Conservation (phyloP, 2,888 invertebrate genomes). For the Heptascelio sp. region DNA sequence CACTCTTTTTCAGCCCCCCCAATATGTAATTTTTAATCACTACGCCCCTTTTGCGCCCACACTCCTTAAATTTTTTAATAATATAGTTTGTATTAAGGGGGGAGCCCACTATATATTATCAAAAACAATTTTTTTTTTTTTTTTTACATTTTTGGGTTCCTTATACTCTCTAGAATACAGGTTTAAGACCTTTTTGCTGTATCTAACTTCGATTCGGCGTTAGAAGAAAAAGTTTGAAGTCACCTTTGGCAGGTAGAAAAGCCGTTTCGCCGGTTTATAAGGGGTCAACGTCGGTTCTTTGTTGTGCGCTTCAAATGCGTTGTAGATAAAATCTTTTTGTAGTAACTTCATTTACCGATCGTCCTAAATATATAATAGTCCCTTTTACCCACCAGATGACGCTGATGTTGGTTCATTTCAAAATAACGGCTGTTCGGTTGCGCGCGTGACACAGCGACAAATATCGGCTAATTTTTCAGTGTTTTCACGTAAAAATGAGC, state of each 20-base stretch:
- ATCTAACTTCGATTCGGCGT: background rate
- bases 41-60: too few relatives aligned
- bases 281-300: slow-evolving; percentile 2
- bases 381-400: slow-evolving; percentile 13
- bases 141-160: background rate
- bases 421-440: slow-evolving; percentile 16
- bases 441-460: slow-evolving; percentile 3
- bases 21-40: too few relatives aligned
- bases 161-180: slow-evolving; percentile 1
- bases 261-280: slow-evolving; percentile 5
- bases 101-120: background rate
- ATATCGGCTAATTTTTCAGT: slow-evolving; percentile 16
- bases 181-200: background rate
- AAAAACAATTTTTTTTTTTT: background rate
- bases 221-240: slow-evolving; percentile 1
- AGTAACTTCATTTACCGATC: slow-evolving; percentile 14
- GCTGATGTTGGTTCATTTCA: slow-evolving; percentile 5
- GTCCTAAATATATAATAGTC: slow-evolving; percentile 3
- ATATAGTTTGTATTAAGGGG: background rate
- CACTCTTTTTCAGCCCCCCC: too few relatives aligned
- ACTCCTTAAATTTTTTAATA: too few relatives aligned
- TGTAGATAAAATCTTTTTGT: slow-evolving; percentile 14
- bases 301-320: slow-evolving; percentile 3
- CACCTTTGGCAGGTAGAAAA: slow-evolving; percentile 5
- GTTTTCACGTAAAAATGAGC: slow-evolving; percentile 19